Evolutionary conservation across 2,888 invertebrate genomes (phyloP).

Genomic region (Tridacna gigas): DNA sequence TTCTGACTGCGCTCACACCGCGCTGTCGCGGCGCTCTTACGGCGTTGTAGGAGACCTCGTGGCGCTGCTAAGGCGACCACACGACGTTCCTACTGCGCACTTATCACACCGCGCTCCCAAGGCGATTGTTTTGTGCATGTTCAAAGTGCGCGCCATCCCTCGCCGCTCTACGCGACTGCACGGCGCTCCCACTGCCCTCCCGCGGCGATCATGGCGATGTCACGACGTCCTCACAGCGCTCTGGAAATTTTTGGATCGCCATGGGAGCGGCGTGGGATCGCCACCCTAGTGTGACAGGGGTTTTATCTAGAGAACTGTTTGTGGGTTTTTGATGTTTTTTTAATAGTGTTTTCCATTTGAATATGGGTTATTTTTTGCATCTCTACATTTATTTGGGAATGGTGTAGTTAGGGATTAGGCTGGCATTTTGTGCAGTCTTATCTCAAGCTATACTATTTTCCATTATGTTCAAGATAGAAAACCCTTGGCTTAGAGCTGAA

Average conservation of each 20-base stretch:
- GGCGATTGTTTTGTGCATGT: neutral
- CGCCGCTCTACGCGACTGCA: neutral
- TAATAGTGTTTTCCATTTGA: no score
- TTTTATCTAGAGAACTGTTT: neutral
- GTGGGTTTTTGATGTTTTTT: no score
- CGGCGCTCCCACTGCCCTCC: neutral
- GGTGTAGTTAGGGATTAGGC: no score
- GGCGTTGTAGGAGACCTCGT: no score
- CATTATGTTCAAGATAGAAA: no score
- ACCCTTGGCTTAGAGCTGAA: no score
- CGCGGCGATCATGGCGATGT: neutral
- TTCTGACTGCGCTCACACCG: neutral
- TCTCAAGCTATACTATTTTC: no score
- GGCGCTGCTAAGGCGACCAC: no score
- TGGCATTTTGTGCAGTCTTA: no score
- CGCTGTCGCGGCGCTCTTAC: neutral
- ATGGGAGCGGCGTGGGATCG: conserved; percentile 12
- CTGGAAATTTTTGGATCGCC: conserved; percentile 5
- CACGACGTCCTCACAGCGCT: neutral
- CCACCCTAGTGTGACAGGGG: conserved; percentile 14
- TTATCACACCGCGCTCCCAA: conserved; percentile 1
- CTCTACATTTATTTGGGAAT: no score
- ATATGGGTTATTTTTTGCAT: no score
- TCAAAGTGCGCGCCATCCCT: no score
- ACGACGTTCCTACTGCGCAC: neutral